Evolutionary conservation across 2,797 vertebrate species (phyloP).

Genomic region (Sandelia bainsii): DNA sequence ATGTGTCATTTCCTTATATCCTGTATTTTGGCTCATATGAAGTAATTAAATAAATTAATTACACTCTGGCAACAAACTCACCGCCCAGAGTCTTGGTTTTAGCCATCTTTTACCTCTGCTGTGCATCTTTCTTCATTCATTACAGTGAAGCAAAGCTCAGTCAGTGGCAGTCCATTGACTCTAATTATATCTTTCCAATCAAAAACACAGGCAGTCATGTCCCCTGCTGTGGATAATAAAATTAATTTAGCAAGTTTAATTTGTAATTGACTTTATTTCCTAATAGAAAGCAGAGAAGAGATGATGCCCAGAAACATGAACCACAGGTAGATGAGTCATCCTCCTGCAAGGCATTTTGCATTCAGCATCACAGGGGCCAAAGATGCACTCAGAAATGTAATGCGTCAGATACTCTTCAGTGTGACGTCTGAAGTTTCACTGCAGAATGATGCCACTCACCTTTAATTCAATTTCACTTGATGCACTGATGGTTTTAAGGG

Average conservation of each 20-base stretch:
- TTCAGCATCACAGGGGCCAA: slow-evolving; percentile 28
- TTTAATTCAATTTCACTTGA: background rate
- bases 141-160: slow-evolving; percentile 27
- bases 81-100: slow-evolving; percentile 19
- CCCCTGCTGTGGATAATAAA: slow-evolving; percentile 44
- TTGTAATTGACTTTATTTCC: slow-evolving; percentile 54
- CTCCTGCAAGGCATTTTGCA: slow-evolving; percentile 31
- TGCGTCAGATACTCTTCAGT: slow-evolving; percentile 18
- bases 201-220: slow-evolving; percentile 37
- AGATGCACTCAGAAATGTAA: slow-evolving; percentile 26
- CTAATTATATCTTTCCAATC: slow-evolving; percentile 47
- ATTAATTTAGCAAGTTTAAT: slow-evolving; percentile 39
- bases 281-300: slow-evolving; percentile 32
- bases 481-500: background rate
- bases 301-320: slow-evolving; percentile 35
- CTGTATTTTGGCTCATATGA: slow-evolving; percentile 3
- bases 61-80: slow-evolving; percentile 1
- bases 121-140: slow-evolving; percentile 44
- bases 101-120: slow-evolving; percentile 32
- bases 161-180: slow-evolving; percentile 45
- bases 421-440: slow-evolving; percentile 20
- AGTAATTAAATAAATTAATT: slow-evolving; percentile 37
- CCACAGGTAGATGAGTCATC: slow-evolving; percentile 60
- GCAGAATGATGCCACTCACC: background rate
- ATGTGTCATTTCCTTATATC: slow-evolving; percentile 1